A percentile compares a stretch with the other conserved stretches of the same genome.
Evolutionary conservation across 1,140 invertebrate genomes (phyloP).

Genomic region (Gryllus bimaculatus): DNA sequence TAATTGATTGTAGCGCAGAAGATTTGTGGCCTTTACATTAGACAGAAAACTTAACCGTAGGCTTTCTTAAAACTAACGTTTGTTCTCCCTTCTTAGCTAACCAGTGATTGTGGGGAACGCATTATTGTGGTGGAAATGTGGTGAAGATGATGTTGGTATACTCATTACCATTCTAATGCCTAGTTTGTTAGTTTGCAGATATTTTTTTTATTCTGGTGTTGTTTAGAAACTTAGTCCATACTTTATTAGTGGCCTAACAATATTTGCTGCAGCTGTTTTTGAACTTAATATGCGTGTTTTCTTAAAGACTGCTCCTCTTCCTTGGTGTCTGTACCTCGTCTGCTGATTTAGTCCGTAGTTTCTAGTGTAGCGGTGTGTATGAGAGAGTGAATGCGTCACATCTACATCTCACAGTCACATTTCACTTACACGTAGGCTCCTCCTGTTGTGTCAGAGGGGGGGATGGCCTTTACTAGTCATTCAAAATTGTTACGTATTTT

Average conservation of each 20-base stretch:
- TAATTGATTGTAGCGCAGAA: neutral
- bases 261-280: conserved; percentile 1
- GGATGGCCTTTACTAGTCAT: neutral
- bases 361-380: neutral
- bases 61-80: conserved; percentile 1
- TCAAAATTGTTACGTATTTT: neutral
- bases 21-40: neutral
- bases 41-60: neutral
- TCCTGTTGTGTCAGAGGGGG: neutral
- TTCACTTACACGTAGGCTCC: neutral
- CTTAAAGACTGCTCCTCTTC: neutral
- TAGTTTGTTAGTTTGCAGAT: neutral
- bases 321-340: neutral
- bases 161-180: neutral
- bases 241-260: neutral
- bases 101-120: conserved; percentile 2
- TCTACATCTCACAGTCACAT: neutral
- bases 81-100: conserved; percentile 4
- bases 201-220: conserved; percentile 6
- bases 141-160: conserved; percentile 8
- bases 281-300: conserved; percentile 1
- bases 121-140: neutral
- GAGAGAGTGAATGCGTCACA: neutral
- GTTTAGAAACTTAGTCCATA: conserved; percentile 1
- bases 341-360: conserved; percentile 1